Evolutionary conservation across 2,113 vertebrate species (phyloP), one percentile per base, ranked within the genome.

Genomic region (Oryzias curvinotus): DNA sequence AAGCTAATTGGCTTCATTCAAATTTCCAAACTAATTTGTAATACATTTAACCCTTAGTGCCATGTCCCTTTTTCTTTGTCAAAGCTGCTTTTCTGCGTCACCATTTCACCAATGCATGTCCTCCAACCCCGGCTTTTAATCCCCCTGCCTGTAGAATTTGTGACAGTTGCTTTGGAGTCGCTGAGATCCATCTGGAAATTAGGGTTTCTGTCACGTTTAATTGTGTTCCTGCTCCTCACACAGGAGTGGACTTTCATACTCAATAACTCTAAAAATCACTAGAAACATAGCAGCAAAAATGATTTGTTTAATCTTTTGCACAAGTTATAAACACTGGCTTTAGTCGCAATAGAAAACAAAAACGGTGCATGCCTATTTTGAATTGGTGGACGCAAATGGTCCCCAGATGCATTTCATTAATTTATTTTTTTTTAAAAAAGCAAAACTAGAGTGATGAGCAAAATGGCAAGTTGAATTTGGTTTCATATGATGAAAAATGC

Each of bases 181-280:
- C 17, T 57, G 52, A 75, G 64, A 60, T 70, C 53, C 51, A 62
- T 76, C 71, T 63, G 26, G 12, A 70, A 45, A 68, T 75, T 49
- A 50, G n/a, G 46, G 49, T 68, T 52, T 66, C 44, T 47, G 50
- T 23, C 36, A 12, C 36, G 41, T 23, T 45, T 47, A 52, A 26
- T 46, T 17, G 1, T 53, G 44, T 41, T 16, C 10, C 23, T 62
- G 19, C 28, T 53, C 26, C 36, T 65, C 15, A 73, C 30, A 23
- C 45, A 51, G 26, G 21, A 15, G 23, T 18, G 56, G 14, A 64
- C 16, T 47, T 47, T 16, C 36, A 36, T 12, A 12, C 12, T 36
- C 36, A 36, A 36, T 36, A 36, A 36, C 36, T 36, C 36, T 3
- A 10, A 36, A 36, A 36, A 36, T 13, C 10, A 36, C 2, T 36